Evolutionary conservation across 2,888 invertebrate genomes (phyloP), one percentile per base, ranked within the genome.

Genomic region (Ormia ochracea): DNA sequence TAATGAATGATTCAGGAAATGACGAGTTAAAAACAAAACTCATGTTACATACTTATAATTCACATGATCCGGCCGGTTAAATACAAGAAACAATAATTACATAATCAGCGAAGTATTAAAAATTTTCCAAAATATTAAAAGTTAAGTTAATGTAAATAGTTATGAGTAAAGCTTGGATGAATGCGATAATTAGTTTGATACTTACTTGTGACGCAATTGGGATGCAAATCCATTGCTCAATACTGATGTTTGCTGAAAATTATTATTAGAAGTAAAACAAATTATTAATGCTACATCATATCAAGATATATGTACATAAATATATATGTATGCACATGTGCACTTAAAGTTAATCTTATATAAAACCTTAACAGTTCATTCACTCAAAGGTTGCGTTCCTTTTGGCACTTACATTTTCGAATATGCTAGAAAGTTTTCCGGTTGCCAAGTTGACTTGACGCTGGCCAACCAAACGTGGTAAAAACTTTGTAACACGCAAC

Each of bases 131-230:
- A 36, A 28, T 43, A 31, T 6, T 14, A 31, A n/a, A 19, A 12
- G 5, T 43, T 31, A 17, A 19, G 38, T 38, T 4, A 6, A 38
- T 3, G 14, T 17, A 6, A 12, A 69, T 56, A 5, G 26, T 10
- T 4, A 26, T 6, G 1, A 4, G 12, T 38, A 38, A 31, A 31
- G 31, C 31, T 43, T 68, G 12, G 17, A 21, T 52, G 6, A 2
- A 19, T 50, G 5, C 12, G 19, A 10, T 38, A 38, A 50, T n/a
- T 14, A 38, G 28, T 36, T 48, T 23, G 6, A 7, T 4, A 88
- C 88, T 88, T 86, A 88, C 88, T 88, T 88, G 84, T 86, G 85
- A 56, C 88, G 88, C 75, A 85, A 75, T 82, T 87, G 88, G 12
- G 83, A 77, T 5, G 83, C 80, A 17, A 85, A 56, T 81, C 87